phyloP scores from a whole-genome alignment of 2,797 vertebrate genomes.

The Nannoperca australis region DNA sequence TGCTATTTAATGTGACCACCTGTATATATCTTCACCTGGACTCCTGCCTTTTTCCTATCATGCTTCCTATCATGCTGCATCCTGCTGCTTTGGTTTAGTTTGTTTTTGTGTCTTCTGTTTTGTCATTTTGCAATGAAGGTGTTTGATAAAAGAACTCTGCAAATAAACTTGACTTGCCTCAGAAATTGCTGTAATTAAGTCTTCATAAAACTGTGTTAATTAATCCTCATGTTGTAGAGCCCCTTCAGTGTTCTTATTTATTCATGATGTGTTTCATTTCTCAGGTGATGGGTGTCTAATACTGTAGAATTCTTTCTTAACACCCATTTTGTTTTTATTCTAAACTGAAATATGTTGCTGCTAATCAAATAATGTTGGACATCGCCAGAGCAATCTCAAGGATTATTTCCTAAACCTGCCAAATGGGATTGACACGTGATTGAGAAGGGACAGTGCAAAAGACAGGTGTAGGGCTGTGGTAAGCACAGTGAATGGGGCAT shows the following conservation, averaged over 20 bases:
- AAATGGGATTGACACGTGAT: background rate
- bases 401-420: background rate
- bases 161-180: slow-evolving; percentile 61
- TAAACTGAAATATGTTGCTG: background rate
- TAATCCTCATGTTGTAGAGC: slow-evolving; percentile 35
- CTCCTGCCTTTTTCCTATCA: slow-evolving; percentile 23
- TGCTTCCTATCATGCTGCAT: too few species aligned
- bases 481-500: background rate
- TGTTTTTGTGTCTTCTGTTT: slow-evolving; percentile 29
- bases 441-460: background rate
- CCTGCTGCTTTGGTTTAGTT: slow-evolving; percentile 32
- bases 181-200: slow-evolving; percentile 65
- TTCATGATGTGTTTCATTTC: slow-evolving; percentile 40
- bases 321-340: background rate
- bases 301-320: background rate
- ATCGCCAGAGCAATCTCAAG: background rate
- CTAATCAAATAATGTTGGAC: background rate
- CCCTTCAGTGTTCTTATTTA: slow-evolving; percentile 36
- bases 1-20: slow-evolving; percentile 57
- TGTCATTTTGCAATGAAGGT: slow-evolving; percentile 48
- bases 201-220: slow-evolving; percentile 64
- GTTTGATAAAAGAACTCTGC: slow-evolving; percentile 54
- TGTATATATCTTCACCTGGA: slow-evolving; percentile 36
- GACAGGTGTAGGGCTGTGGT: background rate
- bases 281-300: slow-evolving; percentile 16